Evolutionary conservation across 2,113 vertebrate genomes (phyloP), one percentile per base, ranked within the genome.

Genomic region (Menidia beryllina): DNA sequence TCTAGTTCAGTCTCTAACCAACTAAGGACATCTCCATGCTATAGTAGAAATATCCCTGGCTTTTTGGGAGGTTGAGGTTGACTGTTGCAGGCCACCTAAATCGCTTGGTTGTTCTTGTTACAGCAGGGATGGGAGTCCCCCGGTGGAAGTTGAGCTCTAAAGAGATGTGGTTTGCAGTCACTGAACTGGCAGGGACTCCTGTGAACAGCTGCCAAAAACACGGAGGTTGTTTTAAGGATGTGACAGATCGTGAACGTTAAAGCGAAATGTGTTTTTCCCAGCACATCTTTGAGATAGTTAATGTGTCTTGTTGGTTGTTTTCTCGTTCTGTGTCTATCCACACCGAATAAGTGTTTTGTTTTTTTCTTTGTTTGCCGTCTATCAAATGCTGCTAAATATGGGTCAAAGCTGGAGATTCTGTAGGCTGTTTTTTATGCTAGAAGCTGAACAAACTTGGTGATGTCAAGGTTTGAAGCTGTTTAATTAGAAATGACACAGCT

Each of bases 321-420:
- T 50, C 17, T 34, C 10, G 30, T 34, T 6, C 7, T 34, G 30
- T 8, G 30, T 34, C 30, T 10, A 34, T 34, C 30, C 30, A 30
- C n/a, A n/a, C n/a, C n/a, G n/a, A n/a, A n/a, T n/a, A 30, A 24
- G 30, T 24, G 3, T 15, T 14, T 41, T 15, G 0, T 39, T 0
- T 39, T 39, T 39, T 4, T 14, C 38, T 39, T 39, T 15, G 21
- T 21, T 55, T 49, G 61, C 58, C 52, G 59, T 56, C 7, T 63
- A 67, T 64, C 27, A 36, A 59, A 68, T 39, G 43, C 66, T 80
- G 36, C 41, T 45, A 38, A 62, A 30, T 49, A 54, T 36, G 62
- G 57, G 59, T 62, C 64, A 61, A 68, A 61, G 30, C 34, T 69
- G 65, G 24, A 75, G 58, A 73, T 54, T 65, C 38, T 30, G 30